These are phyloP conservation scores for Coregonus suidteri DNA, from an alignment of 2,797 vertebrate species.

Conservation along the genomic window DNA sequence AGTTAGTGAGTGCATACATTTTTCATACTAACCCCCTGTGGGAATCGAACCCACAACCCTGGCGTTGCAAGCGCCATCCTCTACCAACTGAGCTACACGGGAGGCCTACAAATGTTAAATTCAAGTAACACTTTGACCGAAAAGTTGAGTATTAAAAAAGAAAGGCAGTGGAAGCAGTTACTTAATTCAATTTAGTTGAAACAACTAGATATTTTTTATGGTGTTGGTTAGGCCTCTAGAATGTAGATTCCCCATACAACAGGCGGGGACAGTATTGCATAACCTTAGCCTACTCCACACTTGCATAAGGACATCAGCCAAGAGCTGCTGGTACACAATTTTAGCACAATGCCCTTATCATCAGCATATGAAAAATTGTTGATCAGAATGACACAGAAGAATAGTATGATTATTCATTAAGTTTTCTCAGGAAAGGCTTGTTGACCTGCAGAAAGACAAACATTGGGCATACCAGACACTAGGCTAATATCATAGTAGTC, in stretches of 20 bases:
- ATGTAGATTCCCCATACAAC: background rate
- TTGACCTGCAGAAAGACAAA: background rate
- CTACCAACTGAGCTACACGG: no score
- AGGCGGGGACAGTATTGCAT: background rate
- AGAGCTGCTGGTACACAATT: background rate
- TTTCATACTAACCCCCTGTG: no score
- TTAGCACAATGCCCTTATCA: background rate
- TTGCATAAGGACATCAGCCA: background rate
- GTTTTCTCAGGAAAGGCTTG: background rate
- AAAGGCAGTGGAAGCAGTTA: no score
- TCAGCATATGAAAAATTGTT: background rate
- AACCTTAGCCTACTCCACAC: no score
- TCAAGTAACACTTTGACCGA: no score
- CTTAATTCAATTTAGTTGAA: no score
- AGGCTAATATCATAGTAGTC: background rate
- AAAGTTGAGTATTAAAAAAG: no score
- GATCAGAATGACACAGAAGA: background rate
- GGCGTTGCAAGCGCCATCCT: no score
- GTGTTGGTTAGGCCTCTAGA: background rate
- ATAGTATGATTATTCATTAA: background rate
- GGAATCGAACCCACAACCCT: no score
- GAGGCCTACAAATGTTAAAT: no score
- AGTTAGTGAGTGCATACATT: no score
- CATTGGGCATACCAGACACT: background rate
- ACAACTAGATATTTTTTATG: background rate